Evolutionary conservation across 2,113 vertebrate species (phyloP).

Genomic region (Hippoglossus stenolepis): DNA sequence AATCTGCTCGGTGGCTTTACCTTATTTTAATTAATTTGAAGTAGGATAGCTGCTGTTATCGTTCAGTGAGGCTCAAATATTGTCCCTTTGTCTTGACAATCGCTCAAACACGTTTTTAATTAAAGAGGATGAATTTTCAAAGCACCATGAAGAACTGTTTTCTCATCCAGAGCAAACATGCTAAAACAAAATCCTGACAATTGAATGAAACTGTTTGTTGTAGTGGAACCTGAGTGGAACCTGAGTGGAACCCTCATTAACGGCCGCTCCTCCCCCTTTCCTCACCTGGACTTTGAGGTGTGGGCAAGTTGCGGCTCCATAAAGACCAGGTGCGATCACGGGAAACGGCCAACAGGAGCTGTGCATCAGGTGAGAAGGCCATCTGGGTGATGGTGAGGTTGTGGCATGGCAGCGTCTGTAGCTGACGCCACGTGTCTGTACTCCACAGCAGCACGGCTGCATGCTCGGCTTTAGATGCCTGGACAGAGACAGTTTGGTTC

Average conservation of each 20-base stretch:
- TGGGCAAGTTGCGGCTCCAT: constrained; percentile 83
- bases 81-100: constrained; percentile 33
- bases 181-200: neutral
- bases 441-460: constrained; percentile 95
- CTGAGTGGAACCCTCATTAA: neutral
- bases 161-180: neutral
- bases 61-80: constrained; percentile 28
- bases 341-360: constrained; percentile 91
- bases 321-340: constrained; percentile 97
- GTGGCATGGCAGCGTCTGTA: constrained; percentile 91
- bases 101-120: constrained; percentile 50
- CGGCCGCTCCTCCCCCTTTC: neutral
- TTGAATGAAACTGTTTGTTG: neutral
- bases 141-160: constrained; percentile 4
- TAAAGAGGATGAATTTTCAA: constrained; percentile 24
- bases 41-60: constrained; percentile 23
- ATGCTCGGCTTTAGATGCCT: constrained; percentile 96
- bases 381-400: constrained; percentile 96
- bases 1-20: constrained; percentile 53
- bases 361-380: constrained; percentile 92
- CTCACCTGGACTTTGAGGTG: constrained; percentile 70
- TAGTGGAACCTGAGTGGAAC: too few relatives aligned
- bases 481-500: neutral
- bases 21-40: constrained; percentile 62
- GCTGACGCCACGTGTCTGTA: constrained; percentile 88